phyloP scores from a whole-genome alignment of 2,888 invertebrate genomes.

The Rhyacophila evoluta region DNA sequence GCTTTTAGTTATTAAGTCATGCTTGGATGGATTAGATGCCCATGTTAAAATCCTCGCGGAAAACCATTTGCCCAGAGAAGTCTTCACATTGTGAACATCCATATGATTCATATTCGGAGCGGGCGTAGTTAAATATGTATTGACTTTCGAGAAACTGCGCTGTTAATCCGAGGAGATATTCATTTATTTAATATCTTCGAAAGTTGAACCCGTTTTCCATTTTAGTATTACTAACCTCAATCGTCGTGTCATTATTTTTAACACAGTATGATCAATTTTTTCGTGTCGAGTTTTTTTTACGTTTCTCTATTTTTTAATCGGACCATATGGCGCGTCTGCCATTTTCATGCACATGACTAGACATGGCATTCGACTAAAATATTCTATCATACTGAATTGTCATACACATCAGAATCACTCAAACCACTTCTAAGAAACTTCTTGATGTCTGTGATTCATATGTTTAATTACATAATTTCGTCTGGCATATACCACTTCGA shows the following conservation, averaged over 20 bases:
- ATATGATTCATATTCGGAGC: too few species aligned
- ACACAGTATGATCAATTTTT: neutral
- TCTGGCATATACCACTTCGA: too few species aligned
- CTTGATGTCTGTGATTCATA: neutral
- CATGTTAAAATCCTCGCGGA: too few species aligned
- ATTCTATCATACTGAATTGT: neutral
- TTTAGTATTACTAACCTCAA: neutral
- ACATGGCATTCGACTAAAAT: neutral
- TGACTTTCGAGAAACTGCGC: too few species aligned
- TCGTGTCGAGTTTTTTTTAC: neutral
- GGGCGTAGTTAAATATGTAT: too few species aligned
- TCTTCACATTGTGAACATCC: too few species aligned
- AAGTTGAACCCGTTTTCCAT: neutral
- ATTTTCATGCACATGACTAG: neutral
- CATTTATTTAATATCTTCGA: too few species aligned
- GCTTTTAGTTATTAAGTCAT: too few species aligned
- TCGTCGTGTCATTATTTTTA: neutral
- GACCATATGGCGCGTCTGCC: neutral
- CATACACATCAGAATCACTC: neutral
- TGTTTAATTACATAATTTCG: too few species aligned
- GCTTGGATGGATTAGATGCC: too few species aligned
- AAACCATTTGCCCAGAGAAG: too few species aligned
- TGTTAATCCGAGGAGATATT: too few species aligned
- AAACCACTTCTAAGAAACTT: neutral
- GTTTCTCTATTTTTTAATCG: neutral